Conservation (phyloP, 1,140 invertebrate genomes). For the Tyrophagus putrescentiae region DNA sequence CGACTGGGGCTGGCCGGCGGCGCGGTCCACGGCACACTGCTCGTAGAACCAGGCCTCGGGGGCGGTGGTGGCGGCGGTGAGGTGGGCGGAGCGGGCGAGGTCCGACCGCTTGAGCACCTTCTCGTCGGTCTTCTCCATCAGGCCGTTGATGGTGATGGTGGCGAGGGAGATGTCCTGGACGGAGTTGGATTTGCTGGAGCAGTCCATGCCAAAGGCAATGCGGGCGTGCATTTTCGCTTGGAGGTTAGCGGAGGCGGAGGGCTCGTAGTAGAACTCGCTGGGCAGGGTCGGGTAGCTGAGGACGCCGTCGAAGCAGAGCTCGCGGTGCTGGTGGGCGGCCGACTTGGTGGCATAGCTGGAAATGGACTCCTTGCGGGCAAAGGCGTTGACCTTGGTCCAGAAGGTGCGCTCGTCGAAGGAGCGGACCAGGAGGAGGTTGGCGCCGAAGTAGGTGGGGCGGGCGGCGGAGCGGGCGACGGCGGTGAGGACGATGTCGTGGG, state of each 20-base stretch:
- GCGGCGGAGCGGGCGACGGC: slow-evolving; percentile 18
- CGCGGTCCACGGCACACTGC: slow-evolving; percentile 20
- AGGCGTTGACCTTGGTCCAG: slow-evolving; percentile 19
- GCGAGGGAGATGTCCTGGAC: neutral
- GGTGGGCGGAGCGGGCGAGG: slow-evolving; percentile 5
- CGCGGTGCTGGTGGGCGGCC: neutral
- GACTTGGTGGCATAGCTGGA: neutral
- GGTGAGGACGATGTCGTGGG: slow-evolving; percentile 22
- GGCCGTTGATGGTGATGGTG: slow-evolving; percentile 6
- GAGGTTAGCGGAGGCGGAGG: slow-evolving; percentile 16
- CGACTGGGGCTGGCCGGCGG: slow-evolving; percentile 8
- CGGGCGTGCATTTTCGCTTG: slow-evolving; percentile 19
- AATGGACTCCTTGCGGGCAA: slow-evolving; percentile 3
- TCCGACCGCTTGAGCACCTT: slow-evolving; percentile 10
- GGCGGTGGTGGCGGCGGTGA: neutral
- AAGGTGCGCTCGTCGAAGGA: slow-evolving; percentile 16
- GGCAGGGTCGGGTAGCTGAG: slow-evolving; percentile 20
- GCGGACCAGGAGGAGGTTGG: slow-evolving; percentile 20
- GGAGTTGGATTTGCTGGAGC: neutral
- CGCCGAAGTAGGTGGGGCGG: slow-evolving; percentile 9
- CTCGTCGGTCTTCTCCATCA: slow-evolving; percentile 20
- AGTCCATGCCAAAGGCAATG: slow-evolving; percentile 18
- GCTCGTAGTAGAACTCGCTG: slow-evolving; percentile 23
- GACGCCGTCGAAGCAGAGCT: slow-evolving; percentile 20
- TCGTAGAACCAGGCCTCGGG: slow-evolving; percentile 22